Conservation (phyloP, 2,888 invertebrate genomes). For the Agriotes lineatus region DNA sequence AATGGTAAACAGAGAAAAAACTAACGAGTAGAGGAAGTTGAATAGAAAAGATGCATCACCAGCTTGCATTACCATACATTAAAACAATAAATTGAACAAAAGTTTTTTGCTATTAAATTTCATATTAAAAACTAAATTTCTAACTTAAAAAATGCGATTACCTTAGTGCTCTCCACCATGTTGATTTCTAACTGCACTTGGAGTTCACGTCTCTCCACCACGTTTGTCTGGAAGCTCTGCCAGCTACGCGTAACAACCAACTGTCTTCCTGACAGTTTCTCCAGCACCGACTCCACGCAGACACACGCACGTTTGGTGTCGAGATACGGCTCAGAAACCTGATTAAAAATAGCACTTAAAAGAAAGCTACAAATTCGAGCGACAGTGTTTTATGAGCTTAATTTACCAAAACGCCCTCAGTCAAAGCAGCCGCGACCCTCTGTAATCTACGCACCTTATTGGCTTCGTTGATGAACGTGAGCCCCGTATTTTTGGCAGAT, state of each 20-base stretch:
- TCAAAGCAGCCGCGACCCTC: constrained; percentile 74
- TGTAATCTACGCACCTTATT: constrained; percentile 70
- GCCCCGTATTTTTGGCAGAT: constrained; percentile 76
- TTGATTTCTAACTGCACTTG: constrained; percentile 68
- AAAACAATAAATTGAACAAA: too few relatives aligned
- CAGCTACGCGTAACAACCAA: constrained; percentile 76
- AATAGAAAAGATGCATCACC: too few relatives aligned
- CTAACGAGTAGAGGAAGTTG: too few relatives aligned
- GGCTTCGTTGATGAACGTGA: constrained; percentile 75
- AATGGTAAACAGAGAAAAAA: too few relatives aligned
- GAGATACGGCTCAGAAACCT: constrained; percentile 78
- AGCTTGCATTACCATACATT: too few relatives aligned
- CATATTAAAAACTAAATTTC: too few relatives aligned
- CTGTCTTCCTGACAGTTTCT: constrained; percentile 75
- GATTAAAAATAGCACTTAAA: constrained; percentile 55
- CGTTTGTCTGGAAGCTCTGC: constrained; percentile 78
- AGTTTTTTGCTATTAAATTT: too few relatives aligned
- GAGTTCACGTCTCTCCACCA: constrained; percentile 71
- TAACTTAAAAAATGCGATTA: too few relatives aligned
- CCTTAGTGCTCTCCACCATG: constrained; percentile 77
- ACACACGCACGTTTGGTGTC: constrained; percentile 75
- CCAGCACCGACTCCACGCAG: constrained; percentile 77
- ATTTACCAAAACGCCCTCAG: constrained; percentile 5
- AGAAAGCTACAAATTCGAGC: constrained; percentile 8
- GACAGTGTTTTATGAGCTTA: constrained; percentile 23